These are phyloP conservation scores for Centroberyx gerrardi DNA, from an alignment of 2,797 vertebrate species.

Conservation along the genomic window DNA sequence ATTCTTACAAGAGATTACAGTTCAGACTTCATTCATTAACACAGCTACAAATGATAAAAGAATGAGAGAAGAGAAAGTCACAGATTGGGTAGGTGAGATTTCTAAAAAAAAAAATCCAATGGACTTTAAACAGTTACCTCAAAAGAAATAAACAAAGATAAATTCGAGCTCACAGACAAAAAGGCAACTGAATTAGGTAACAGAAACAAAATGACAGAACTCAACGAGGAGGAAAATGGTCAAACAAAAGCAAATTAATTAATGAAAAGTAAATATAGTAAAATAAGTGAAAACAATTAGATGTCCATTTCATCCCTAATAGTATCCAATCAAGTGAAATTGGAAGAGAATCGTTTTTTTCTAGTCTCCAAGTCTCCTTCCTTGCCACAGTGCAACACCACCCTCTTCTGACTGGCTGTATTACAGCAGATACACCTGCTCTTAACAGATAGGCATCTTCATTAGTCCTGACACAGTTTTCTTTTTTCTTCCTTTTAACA, in stretches of 20 bases:
- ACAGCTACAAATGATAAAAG: neutral
- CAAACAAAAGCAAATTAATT: neutral
- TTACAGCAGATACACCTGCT: constrained; percentile 20
- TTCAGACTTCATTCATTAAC: neutral
- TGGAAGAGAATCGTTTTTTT: neutral
- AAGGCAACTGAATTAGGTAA: neutral
- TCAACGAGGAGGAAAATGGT: neutral
- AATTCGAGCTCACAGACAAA: no score
- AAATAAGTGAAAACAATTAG: neutral
- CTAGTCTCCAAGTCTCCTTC: neutral
- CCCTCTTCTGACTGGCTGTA: constrained; percentile 47
- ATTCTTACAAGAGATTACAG: neutral
- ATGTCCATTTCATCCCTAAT: no score
- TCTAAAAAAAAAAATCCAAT: no score
- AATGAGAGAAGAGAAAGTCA: neutral
- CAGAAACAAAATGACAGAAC: neutral
- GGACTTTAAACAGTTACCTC: no score
- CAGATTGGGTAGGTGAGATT: no score
- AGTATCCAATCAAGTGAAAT: constrained; percentile 8
- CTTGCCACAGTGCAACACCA: constrained; percentile 28
- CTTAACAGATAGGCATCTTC: neutral
- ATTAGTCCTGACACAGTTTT: neutral
- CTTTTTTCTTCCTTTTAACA: neutral
- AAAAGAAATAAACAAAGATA: no score
- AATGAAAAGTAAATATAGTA: neutral